A percentile compares a stretch with the other conserved stretches of the same genome.
Conservation (phyloP, 2,888 invertebrate species). For the Patella caerulea region DNA sequence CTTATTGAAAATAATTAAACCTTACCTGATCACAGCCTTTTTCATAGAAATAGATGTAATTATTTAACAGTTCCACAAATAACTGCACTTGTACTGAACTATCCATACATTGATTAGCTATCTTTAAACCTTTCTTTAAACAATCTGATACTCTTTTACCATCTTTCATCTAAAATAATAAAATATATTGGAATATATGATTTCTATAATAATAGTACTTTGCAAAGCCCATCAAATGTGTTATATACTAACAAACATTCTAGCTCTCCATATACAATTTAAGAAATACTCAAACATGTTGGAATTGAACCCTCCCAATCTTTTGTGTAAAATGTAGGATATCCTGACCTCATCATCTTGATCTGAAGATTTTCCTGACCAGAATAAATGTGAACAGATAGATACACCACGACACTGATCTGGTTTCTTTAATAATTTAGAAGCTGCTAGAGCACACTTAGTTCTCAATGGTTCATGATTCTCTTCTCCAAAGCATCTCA, state of each 20-base stretch:
- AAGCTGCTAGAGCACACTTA: slow-evolving; percentile 95
- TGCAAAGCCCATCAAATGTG: neutral
- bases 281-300: neutral
- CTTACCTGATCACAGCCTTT: slow-evolving; percentile 83
- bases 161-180: slow-evolving; percentile 81
- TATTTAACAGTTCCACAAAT: slow-evolving; percentile 93
- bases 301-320: neutral
- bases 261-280: neutral
- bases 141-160: slow-evolving; percentile 93
- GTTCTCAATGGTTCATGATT: slow-evolving; percentile 96
- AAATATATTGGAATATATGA: neutral
- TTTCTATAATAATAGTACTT: neutral
- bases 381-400: slow-evolving; percentile 95
- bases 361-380: slow-evolving; percentile 81
- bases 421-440: slow-evolving; percentile 95
- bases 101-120: slow-evolving; percentile 98
- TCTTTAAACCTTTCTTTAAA: slow-evolving; percentile 93
- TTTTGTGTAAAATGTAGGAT: neutral
- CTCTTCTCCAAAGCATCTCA: slow-evolving; percentile 94
- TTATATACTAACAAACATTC: neutral
- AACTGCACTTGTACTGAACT: slow-evolving; percentile 95
- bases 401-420: slow-evolving; percentile 97
- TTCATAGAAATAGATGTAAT: slow-evolving; percentile 93
- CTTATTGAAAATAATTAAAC: neutral
- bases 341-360: slow-evolving; percentile 53